Evolutionary conservation across 1,140 invertebrate species (phyloP), one percentile per base, ranked within the genome.

Genomic region (Drosophila subpulchrella): DNA sequence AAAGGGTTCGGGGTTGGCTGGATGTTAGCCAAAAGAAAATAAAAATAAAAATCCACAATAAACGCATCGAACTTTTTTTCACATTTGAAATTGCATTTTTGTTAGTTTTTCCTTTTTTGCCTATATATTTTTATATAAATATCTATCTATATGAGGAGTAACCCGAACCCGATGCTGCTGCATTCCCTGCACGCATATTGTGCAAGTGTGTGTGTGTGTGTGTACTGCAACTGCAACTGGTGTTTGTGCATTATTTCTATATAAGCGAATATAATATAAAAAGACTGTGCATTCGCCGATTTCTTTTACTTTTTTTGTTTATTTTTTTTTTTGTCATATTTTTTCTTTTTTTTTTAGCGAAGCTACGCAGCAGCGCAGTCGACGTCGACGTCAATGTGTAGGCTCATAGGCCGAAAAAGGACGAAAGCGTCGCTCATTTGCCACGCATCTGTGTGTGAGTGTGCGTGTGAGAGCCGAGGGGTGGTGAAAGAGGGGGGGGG

Each of bases 401-500:
- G 50, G 46, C 58, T 72, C 83, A 67, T 83, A 83, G 80, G 84
- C 76, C 83, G 76, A 89, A 88, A 89, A 88, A 89, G 84, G 83
- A 89, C 84, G 76, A 86, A 81, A 89, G 63, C 66, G 72, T 72
- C 80, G 72, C 83, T 88, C 83, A 88, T 88, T 88, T 88, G 83
- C 84, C 71, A 83, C 66, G 75, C 73, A 78, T 77, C 39, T 46
- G 36, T 12, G 59, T 61, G 39, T 50, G 44, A 38, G 38, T 51
- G 30, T 34, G 60, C 8, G 34, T 59, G 36, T 56, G 47, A 38
- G 15, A 15, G 44, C 34, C 34, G 24, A 6, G 27, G 27, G 53
- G 56, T n/a, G n/a, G 46, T 20, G 42, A 27, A 27, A 15, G 32
- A 47, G 27, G 20, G 55, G 32, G 54, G 27, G 20, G 55, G 13